Conservation (phyloP, 1,140 invertebrate species). For the Aradophagus sp. region DNA sequence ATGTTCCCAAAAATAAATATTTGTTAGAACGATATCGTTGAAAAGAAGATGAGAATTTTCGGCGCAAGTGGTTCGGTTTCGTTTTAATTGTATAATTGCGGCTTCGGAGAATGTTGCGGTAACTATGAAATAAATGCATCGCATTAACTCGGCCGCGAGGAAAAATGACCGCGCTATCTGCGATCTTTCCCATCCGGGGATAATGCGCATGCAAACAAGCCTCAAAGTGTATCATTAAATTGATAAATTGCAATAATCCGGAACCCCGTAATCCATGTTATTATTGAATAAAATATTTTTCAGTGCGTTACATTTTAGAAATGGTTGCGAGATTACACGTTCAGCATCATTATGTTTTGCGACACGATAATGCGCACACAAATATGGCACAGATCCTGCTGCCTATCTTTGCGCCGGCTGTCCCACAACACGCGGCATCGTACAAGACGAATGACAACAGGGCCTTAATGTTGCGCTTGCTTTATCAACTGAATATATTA, state of each 20-base stretch:
- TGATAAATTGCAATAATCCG: slow-evolving; percentile 41
- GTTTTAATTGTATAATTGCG: slow-evolving; percentile 7
- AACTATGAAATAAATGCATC: no score
- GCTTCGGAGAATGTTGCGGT: no score
- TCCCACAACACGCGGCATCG: slow-evolving; percentile 1
- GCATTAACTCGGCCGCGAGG: no score
- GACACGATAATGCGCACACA: slow-evolving; percentile 28
- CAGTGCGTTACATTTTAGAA: slow-evolving; percentile 26
- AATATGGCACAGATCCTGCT: slow-evolving; percentile 22
- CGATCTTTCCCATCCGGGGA: slow-evolving; percentile 24
- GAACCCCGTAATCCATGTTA: slow-evolving; percentile 21
- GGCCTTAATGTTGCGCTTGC: no score
- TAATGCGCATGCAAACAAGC: slow-evolving; percentile 32
- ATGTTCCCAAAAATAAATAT: no score
- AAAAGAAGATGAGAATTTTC: no score
- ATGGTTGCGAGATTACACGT: slow-evolving; percentile 30
- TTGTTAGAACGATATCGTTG: no score
- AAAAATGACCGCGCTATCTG: slow-evolving; percentile 20
- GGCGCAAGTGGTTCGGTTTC: no score
- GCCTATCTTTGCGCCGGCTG: slow-evolving; percentile 5
- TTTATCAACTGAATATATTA: neutral
- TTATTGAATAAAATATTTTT: slow-evolving; percentile 43
- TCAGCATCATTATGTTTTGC: slow-evolving; percentile 36
- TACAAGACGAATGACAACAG: no score
- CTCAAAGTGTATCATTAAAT: slow-evolving; percentile 42